Evolutionary conservation across 2,113 vertebrate genomes (phyloP).

Genomic region (Sinocyclocheilus rhinocerous): DNA sequence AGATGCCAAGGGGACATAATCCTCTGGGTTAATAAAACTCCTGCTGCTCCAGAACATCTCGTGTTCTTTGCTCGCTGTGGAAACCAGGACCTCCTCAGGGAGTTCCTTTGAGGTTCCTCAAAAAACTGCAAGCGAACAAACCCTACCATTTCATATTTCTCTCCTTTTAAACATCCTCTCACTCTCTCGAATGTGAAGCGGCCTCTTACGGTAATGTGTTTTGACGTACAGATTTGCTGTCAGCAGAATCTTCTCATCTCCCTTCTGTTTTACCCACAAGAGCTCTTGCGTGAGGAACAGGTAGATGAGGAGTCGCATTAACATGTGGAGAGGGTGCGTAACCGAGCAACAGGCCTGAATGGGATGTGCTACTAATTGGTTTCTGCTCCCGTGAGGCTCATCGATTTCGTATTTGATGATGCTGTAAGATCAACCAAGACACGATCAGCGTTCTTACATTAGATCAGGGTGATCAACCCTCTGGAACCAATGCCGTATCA

Average conservation of each 20-base stretch:
- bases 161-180: not conserved
- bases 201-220: constrained; percentile 10
- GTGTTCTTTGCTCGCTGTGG: not conserved
- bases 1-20: constrained; percentile 12
- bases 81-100: constrained; percentile 4
- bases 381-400: constrained; percentile 32
- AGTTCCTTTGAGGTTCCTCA: constrained; percentile 12
- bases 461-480: not conserved
- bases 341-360: constrained; percentile 27
- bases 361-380: constrained; percentile 33
- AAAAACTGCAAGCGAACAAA: not conserved
- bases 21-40: constrained; percentile 20
- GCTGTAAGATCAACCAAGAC: constrained; percentile 59
- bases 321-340: constrained; percentile 16
- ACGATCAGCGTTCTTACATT: constrained; percentile 23
- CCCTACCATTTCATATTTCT: not conserved
- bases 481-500: not conserved
- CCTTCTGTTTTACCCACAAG: not conserved
- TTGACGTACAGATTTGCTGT: not conserved
- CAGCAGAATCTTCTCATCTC: constrained; percentile 2
- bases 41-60: constrained; percentile 18
- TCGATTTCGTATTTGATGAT: constrained; percentile 56
- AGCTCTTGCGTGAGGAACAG: constrained; percentile 22
- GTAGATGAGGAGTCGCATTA: constrained; percentile 27
- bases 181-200: not conserved